phyloP scores from a whole-genome alignment of 2,797 vertebrate species.

The Poecilia wingei region DNA sequence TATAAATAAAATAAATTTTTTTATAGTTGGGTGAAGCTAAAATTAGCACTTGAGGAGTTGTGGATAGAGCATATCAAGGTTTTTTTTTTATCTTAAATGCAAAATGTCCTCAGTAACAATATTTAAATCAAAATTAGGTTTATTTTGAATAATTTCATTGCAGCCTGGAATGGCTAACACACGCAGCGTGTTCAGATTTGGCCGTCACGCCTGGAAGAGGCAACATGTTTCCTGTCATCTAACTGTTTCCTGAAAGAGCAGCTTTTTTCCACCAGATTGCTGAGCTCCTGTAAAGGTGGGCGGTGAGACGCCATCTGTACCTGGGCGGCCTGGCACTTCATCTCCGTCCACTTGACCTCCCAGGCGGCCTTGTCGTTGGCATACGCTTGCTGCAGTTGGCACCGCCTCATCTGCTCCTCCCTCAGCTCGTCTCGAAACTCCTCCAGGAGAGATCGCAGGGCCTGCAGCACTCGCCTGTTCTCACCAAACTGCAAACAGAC shows the following conservation, averaged over 20 bases:
- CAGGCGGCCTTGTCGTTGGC: slow-evolving; percentile 92
- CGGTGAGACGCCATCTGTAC: slow-evolving; percentile 79
- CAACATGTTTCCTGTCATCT: slow-evolving; percentile 56
- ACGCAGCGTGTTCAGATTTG: background rate
- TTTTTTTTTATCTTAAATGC: no score
- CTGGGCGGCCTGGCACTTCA: slow-evolving; percentile 89
- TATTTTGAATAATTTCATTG: background rate
- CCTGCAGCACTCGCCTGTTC: slow-evolving; percentile 86
- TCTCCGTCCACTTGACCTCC: slow-evolving; percentile 90
- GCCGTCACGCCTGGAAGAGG: slow-evolving; percentile 28
- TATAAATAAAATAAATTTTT: no score
- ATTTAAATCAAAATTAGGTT: background rate
- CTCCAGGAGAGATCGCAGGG: slow-evolving; percentile 89
- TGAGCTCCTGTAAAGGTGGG: slow-evolving; percentile 53
- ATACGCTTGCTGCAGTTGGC: slow-evolving; percentile 89
- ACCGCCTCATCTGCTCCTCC: slow-evolving; percentile 86
- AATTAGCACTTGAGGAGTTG: no score
- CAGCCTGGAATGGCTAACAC: background rate
- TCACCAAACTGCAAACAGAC: slow-evolving; percentile 82
- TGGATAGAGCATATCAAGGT: no score
- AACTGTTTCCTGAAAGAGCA: slow-evolving; percentile 23
- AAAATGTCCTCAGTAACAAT: background rate
- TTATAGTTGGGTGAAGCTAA: no score
- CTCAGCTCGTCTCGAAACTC: slow-evolving; percentile 89
- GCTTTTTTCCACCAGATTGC: slow-evolving; percentile 33